Evolutionary conservation across 2,797 vertebrate genomes (phyloP), one percentile per base, ranked within the genome.

Genomic region (Agapornis canus): DNA sequence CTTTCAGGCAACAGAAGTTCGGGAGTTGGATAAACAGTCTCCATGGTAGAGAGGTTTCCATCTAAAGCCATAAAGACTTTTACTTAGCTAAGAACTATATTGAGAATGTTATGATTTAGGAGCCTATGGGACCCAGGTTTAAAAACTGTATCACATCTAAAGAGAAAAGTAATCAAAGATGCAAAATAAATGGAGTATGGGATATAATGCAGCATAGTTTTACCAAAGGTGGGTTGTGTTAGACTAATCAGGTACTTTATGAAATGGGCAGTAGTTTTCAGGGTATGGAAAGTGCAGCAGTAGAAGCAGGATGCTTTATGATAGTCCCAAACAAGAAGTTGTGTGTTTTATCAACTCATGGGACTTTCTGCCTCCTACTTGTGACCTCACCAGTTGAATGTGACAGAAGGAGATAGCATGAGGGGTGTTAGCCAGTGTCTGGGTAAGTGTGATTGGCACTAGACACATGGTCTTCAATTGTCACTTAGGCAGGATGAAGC

Each of bases 391-490:
- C 40, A 51, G 64, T 65, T 75, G 39, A n/a, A 57, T 35, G 65
- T 47, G 81, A 27, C 39, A 42, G 20, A 54, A 42, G 35, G 11
- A 35, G 20, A 10, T 19, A 14, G 45, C 4, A 31, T 66, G 47
- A 64, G 3, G 5, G 35, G 6, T 85, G 71, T 76, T 69, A 61
- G 54, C 17, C n/a, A 10, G 10, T 70, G 71, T 57, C 35, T 27
- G 64, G 37, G 0, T 43, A 5, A 68, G 17, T 4, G 13, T 47
- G 27, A 32, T 6, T 61, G n/a, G 18, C 71, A 54, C 35, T 39
- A 59, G 51, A 10, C 10, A n/a, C 0, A 0, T 51, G 65, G 27
- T 54, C 23, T 92, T 11, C n/a, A 45, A 7, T 6, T 82, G 16
- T 49, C 27, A 15, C 10, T 31, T 35, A 49, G 25, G 11, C 21